Evolutionary conservation across 2,797 vertebrate genomes (phyloP).

Genomic region (Babyrousa celebensis): DNA sequence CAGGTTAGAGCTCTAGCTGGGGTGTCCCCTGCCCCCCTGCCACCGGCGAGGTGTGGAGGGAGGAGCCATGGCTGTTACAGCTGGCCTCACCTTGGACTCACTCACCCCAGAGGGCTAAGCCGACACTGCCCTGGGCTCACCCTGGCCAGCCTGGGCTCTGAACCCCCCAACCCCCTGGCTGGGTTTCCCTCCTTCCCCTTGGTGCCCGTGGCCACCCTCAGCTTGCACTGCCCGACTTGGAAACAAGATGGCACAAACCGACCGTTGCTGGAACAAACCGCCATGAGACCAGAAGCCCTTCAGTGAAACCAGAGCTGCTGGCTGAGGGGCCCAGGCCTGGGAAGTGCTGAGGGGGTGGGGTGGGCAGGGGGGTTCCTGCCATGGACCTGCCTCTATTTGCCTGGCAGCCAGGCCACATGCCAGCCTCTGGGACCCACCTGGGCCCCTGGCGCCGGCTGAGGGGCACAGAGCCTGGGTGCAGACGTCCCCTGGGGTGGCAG

Average conservation of each 20-base stretch:
- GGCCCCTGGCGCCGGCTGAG: background rate
- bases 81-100: background rate
- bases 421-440: too few species aligned
- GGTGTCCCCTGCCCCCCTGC: too few species aligned
- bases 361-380: background rate
- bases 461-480: background rate
- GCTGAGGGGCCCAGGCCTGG: background rate
- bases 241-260: background rate
- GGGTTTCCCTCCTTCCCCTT: too few species aligned
- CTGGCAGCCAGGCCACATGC: accelerated
- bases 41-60: background rate
- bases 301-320: background rate
- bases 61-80: too few species aligned
- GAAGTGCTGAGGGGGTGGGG: background rate
- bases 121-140: too few species aligned
- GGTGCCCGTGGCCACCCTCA: background rate
- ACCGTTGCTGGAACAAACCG: too few species aligned
- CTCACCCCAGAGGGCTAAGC: background rate
- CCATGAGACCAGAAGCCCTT: too few species aligned
- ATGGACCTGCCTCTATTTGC: background rate
- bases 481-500: background rate
- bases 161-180: background rate
- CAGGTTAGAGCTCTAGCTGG: background rate
- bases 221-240: background rate
- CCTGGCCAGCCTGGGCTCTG: background rate